Conservation (phyloP, 1,140 invertebrate species). For the Calliopsis andreniformis region DNA sequence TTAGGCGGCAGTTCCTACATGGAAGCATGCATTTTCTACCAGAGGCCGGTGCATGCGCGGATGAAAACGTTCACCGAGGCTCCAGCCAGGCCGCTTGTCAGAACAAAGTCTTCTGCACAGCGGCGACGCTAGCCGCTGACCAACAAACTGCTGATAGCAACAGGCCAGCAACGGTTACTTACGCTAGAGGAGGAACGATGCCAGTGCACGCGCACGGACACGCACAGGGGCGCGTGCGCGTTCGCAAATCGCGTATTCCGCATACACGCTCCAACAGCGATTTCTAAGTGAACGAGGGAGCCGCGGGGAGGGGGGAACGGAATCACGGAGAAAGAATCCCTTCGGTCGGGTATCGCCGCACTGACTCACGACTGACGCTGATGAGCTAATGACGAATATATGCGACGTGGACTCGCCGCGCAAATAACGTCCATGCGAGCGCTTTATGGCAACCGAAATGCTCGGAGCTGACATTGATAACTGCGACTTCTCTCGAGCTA, state of each 20-base stretch:
- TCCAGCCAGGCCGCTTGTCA: constrained; percentile 37
- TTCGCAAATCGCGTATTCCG: constrained; percentile 55
- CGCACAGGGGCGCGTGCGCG: constrained; percentile 44
- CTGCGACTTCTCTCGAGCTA: no score
- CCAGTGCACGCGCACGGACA: neutral
- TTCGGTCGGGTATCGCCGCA: constrained; percentile 46
- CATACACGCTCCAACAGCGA: constrained; percentile 48
- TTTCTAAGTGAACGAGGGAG: constrained; percentile 48
- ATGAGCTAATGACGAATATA: constrained; percentile 66
- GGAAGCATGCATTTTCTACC: constrained; percentile 52
- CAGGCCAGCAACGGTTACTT: constrained; percentile 57
- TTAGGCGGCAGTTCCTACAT: constrained; percentile 50
- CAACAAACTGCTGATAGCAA: constrained; percentile 63
- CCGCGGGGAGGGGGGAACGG: neutral
- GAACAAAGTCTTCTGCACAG: constrained; percentile 53
- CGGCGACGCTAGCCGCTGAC: constrained; percentile 51
- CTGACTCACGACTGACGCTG: constrained; percentile 56
- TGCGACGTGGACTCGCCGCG: constrained; percentile 43
- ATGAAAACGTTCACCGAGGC: constrained; percentile 51
- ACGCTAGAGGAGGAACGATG: constrained; percentile 47
- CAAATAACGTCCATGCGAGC: constrained; percentile 44
- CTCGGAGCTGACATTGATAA: neutral
- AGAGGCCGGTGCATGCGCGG: neutral
- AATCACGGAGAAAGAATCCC: constrained; percentile 62
- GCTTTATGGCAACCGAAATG: constrained; percentile 26